Percentiles rank a stretch among this genome's conserved stretches.
Evolutionary conservation across 2,888 invertebrate genomes (phyloP).

Genomic region (Drosophila yooni): DNA sequence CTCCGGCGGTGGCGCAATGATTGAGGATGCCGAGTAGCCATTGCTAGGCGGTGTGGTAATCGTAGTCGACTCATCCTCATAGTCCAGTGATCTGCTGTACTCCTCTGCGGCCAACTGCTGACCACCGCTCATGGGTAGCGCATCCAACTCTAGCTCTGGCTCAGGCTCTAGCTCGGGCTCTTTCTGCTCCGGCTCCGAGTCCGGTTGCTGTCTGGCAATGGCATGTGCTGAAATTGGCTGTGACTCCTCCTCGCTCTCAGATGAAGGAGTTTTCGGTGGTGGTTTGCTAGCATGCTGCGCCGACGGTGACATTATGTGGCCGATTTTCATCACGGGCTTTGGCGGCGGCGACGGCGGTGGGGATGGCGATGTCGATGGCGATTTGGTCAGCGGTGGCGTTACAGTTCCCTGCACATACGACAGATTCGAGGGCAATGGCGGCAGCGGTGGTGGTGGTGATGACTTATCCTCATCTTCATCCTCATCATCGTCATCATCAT

Average conservation of each 20-base stretch:
- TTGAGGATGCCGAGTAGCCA: constrained; percentile 83
- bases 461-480: constrained; percentile 77
- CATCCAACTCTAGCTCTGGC: constrained; percentile 38
- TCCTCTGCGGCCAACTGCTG: constrained; percentile 65
- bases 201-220: constrained; percentile 35
- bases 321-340: constrained; percentile 71
- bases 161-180: constrained; percentile 16
- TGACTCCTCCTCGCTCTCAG: constrained; percentile 82
- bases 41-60: constrained; percentile 84
- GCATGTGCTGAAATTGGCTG: constrained; percentile 81
- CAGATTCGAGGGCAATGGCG: constrained; percentile 82
- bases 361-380: constrained; percentile 83
- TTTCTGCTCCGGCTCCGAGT: constrained; percentile 9
- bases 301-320: constrained; percentile 79
- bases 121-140: constrained; percentile 42
- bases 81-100: constrained; percentile 74
- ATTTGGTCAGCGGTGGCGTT: constrained; percentile 76
- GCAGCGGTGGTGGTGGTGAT: constrained; percentile 82
- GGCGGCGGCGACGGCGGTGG: constrained; percentile 83
- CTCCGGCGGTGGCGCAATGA: constrained; percentile 81
- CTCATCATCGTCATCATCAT: constrained; percentile 57
- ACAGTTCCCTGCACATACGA: constrained; percentile 80
- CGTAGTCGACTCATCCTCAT: constrained; percentile 83
- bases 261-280: constrained; percentile 80
- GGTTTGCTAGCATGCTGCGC: constrained; percentile 72